These are phyloP conservation scores for Toxotes lorentzi DNA, from an alignment of 2,797 vertebrate species.

Conservation along the genomic window DNA sequence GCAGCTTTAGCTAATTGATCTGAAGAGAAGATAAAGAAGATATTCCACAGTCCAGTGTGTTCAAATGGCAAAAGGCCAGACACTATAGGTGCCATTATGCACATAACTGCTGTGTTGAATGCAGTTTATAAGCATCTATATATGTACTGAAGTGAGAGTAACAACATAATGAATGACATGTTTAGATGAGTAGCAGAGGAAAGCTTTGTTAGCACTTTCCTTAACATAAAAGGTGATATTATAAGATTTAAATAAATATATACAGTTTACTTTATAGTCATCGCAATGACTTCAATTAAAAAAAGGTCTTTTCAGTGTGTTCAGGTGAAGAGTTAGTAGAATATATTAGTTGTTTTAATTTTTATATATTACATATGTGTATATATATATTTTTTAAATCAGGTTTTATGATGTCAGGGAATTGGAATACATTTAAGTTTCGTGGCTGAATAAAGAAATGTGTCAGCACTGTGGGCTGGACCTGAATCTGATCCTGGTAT, in stretches of 20 bases:
- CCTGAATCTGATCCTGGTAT: too few species aligned
- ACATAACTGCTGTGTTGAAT: neutral
- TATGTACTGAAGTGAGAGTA: neutral
- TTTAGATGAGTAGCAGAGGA: neutral
- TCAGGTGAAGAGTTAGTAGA: neutral
- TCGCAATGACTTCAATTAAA: neutral
- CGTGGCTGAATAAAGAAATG: too few species aligned
- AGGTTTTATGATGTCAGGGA: too few species aligned
- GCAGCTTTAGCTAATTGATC: slow-evolving; percentile 37
- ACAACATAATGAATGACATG: neutral
- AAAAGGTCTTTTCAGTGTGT: neutral
- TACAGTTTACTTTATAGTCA: neutral
- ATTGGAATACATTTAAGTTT: too few species aligned
- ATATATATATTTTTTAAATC: too few species aligned
- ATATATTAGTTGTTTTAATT: neutral
- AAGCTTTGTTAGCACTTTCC: neutral
- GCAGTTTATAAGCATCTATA: neutral
- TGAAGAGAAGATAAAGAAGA: slow-evolving; percentile 23
- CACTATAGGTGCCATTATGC: slow-evolving; percentile 5
- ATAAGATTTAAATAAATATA: neutral
- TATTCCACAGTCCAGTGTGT: slow-evolving; percentile 21
- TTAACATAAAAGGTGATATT: neutral
- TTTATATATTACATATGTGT: neutral
- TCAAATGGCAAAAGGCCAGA: neutral
- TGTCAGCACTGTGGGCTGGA: too few species aligned